Percentiles rank a stretch among this genome's conserved stretches.
Evolutionary conservation across 1,140 invertebrate genomes (phyloP).

Genomic region (Aphidius ervi): DNA sequence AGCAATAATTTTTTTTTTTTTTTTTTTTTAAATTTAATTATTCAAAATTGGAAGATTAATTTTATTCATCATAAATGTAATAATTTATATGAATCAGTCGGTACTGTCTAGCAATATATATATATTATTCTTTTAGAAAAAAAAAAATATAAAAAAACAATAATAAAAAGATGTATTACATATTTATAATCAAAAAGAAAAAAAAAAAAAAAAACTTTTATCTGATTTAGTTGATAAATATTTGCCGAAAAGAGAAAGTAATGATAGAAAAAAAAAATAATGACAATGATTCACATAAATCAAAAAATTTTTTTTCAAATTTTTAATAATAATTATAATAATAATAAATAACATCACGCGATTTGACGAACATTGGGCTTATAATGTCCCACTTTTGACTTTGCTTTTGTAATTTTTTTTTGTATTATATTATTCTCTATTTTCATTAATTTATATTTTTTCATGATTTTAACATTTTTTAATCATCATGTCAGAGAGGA

Average conservation of each 20-base stretch:
- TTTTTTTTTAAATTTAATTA: slow-evolving; percentile 6
- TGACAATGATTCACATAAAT: neutral
- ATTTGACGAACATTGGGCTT: slow-evolving; percentile 9
- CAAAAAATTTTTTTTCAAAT: neutral
- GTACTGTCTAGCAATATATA: slow-evolving; percentile 5
- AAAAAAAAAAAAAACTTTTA: slow-evolving; percentile 4
- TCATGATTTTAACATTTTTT: slow-evolving; percentile 9
- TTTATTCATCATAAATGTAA: slow-evolving; percentile 16
- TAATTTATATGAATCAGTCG: slow-evolving; percentile 12
- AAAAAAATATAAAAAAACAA: neutral
- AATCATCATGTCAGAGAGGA: slow-evolving; percentile 3
- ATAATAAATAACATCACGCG: slow-evolving; percentile 16
- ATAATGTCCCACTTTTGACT: slow-evolving; percentile 5
- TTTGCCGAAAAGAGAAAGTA: slow-evolving; percentile 7
- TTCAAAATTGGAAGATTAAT: slow-evolving; percentile 12
- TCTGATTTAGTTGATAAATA: neutral
- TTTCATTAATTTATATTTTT: slow-evolving; percentile 4
- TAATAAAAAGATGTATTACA: neutral
- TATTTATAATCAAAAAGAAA: neutral
- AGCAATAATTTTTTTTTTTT: neutral
- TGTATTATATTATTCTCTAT: neutral
- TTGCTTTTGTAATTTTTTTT: slow-evolving; percentile 15
- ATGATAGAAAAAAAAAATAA: slow-evolving; percentile 5
- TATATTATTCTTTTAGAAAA: slow-evolving; percentile 7
- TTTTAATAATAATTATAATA: slow-evolving; percentile 4